Percentiles rank a stretch among this genome's conserved stretches.
phyloP scores from a whole-genome alignment of 2,888 invertebrate genomes.

The Osmoderma eremita region DNA sequence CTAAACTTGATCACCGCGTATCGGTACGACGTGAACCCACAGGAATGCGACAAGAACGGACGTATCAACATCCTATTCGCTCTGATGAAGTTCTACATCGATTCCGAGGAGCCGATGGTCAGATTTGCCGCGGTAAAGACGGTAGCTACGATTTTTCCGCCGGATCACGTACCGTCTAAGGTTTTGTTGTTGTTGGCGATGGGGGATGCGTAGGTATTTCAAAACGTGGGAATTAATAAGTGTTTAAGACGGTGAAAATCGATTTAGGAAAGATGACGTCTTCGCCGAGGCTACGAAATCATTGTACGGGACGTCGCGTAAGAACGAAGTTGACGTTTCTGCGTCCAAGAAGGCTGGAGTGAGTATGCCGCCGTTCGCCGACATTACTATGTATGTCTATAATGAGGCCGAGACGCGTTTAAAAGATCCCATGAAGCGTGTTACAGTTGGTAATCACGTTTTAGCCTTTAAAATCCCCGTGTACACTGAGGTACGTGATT shows the following conservation, averaged over 20 bases:
- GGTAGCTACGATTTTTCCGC: conserved; percentile 82
- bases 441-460: conserved; percentile 73
- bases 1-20: conserved; percentile 59
- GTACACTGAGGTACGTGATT: conserved; percentile 74
- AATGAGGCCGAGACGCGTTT: conserved; percentile 73
- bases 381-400: conserved; percentile 77
- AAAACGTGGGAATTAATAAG: background rate
- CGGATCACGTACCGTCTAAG: conserved; percentile 82
- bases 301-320: conserved; percentile 76
- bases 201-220: conserved; percentile 76
- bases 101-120: conserved; percentile 80
- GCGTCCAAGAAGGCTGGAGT: conserved; percentile 58
- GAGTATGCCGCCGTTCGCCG: conserved; percentile 76
- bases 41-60: conserved; percentile 59
- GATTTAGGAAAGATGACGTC: conserved; percentile 77
- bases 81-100: conserved; percentile 78
- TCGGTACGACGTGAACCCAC: conserved; percentile 57
- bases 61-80: conserved; percentile 63
- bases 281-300: conserved; percentile 77
- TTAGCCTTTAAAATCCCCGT: conserved; percentile 77
- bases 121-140: conserved; percentile 86
- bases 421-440: conserved; percentile 69
- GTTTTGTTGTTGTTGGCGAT: conserved; percentile 84
- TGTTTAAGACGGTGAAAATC: background rate
- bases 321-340: conserved; percentile 65